A percentile compares a stretch with the other conserved stretches of the same genome.
phyloP scores from a whole-genome alignment of 2,113 vertebrate genomes.

The Tragelaphus strepsiceros region DNA sequence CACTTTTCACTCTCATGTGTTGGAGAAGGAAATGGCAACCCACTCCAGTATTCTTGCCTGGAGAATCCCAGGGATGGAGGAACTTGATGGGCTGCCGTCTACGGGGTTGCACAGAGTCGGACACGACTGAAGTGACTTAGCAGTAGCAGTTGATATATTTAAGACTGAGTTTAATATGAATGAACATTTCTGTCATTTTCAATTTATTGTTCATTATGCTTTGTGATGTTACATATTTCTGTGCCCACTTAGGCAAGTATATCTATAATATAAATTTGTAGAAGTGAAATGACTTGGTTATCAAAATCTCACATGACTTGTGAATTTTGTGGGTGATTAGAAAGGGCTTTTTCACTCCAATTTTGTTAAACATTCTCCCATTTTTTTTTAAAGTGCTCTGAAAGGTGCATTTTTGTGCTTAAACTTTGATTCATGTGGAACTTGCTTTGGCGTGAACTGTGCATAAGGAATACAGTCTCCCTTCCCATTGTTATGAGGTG shows the following conservation, averaged over 20 bases:
- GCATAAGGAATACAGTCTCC: neutral
- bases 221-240: neutral
- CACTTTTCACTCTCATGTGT: too few species aligned
- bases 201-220: neutral
- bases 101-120: too few species aligned
- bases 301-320: neutral
- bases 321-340: neutral
- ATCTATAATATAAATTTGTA: neutral
- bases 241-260: neutral
- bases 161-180: neutral
- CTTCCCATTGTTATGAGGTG: neutral
- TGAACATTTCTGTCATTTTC: neutral
- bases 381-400: neutral
- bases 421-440: neutral
- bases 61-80: too few species aligned
- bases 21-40: too few species aligned
- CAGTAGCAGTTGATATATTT: neutral
- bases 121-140: too few species aligned
- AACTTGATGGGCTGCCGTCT: too few species aligned
- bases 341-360: neutral
- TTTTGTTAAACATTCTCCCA: neutral
- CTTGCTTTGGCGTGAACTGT: neutral
- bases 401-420: neutral
- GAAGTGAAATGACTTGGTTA: neutral
- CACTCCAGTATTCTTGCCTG: too few species aligned